Base-by-base conservation (phyloP, 2,888 invertebrate species). In the Tanypteryx hageni region DNA sequence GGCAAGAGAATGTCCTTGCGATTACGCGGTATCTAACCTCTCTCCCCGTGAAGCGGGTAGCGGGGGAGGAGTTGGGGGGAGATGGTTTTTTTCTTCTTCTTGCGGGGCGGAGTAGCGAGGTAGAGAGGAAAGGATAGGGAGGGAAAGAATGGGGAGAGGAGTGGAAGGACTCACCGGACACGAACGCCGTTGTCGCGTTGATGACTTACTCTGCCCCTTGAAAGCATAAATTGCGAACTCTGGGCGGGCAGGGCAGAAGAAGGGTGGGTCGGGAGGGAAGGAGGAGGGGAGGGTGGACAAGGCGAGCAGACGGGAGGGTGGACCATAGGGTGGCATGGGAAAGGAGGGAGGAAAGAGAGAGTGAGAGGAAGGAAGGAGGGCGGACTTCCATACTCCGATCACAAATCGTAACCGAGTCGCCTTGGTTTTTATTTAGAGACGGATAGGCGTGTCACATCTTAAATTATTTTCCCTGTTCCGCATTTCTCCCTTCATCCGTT, bases 171-270 rank as follows among this genome's bases (percentile, higher is more conserved):
- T 86, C 61, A 89, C 89, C 89, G 64, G 89, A 89, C 89, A 89
- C 89, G 89, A 89, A 68, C 64, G 61, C 86, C 86, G 89, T 89
- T 89, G 89, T 89, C 89, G 89, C 89, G 89, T 89, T 89, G 89
- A 89, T 89, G 89, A 89, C 89, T 89, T 89, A 89, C 89, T 89
- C 89, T 68, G 64, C 89, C 89, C 64, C 64, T 68, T 44, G 44
- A n/a, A 44, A 61, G 89, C 89, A 89, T 89, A 89, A 89, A 89
- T 89, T 89, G 64, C 89, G 86, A 61, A 59, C 85, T 61, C 61
- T 86, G 86, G 61, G 86, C 86, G 61, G 61, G 86, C 86, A 59
- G 86, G 59, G 18, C 76, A 11, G n/a, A 44, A 44, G 16, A 16
- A 18, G 81, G 82, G 64, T 18, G 64, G 56, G 57, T 11, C n/a